A percentile compares a stretch with the other conserved stretches of the same genome.
Conservation (phyloP, 1,140 invertebrate genomes). For the Nephotettix cincticeps region DNA sequence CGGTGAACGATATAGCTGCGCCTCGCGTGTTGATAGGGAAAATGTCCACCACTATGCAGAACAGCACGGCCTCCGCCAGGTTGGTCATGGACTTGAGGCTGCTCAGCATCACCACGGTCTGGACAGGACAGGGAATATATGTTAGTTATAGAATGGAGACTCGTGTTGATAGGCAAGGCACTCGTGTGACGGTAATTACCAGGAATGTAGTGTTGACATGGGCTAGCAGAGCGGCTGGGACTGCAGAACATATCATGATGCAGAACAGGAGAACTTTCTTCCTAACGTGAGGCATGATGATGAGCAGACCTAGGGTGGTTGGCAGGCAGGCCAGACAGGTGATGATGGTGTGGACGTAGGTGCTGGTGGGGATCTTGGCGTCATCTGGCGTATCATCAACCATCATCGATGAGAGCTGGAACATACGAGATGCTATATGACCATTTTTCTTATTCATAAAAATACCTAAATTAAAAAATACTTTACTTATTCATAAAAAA, state of each 20-base stretch:
- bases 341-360: constrained; percentile 68
- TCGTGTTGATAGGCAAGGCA: no score
- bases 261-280: constrained; percentile 4
- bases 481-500: no score
- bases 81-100: constrained; percentile 58
- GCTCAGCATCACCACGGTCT: constrained; percentile 53
- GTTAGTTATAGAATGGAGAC: no score
- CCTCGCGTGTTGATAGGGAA: constrained; percentile 54
- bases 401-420: constrained; percentile 49
- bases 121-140: no score
- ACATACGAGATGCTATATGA: no score
- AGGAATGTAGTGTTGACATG: background rate
- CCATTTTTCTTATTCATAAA: no score
- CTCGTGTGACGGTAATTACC: no score
- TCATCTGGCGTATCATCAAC: constrained; percentile 23
- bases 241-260: background rate
- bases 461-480: no score
- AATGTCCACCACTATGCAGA: constrained; percentile 58
- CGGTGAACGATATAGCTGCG: constrained; percentile 55
- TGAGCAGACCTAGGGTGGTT: constrained; percentile 63
- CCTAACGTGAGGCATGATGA: background rate
- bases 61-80: constrained; percentile 56
- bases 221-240: background rate
- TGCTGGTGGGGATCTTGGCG: constrained; percentile 42
- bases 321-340: constrained; percentile 71